Evolutionary conservation across 2,797 vertebrate species (phyloP).

Genomic region (Leptodactylus fallax): DNA sequence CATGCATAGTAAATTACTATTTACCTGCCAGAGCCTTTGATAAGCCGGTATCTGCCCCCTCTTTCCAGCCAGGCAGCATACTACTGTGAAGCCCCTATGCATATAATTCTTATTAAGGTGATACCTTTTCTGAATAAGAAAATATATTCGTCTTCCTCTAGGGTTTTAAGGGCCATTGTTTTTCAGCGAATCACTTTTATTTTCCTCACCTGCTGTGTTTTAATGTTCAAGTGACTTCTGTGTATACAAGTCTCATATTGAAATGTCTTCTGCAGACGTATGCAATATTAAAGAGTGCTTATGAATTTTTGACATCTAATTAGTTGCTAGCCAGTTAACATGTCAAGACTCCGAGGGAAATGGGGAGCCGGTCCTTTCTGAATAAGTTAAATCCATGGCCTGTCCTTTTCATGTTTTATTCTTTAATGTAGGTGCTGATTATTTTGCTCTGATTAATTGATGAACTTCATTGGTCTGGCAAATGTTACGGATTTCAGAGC

Average conservation of each 20-base stretch:
- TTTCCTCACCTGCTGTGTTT: constrained; percentile 83
- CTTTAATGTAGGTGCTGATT: constrained; percentile 97
- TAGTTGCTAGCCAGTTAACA: constrained; percentile 98
- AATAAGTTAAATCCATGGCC: constrained; percentile 88
- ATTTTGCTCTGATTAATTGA: constrained; percentile 98
- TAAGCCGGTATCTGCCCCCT: constrained; percentile 80
- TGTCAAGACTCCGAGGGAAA: constrained; percentile 91
- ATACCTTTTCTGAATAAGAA: constrained; percentile 86
- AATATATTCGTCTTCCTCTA: constrained; percentile 83
- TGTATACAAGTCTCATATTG: constrained; percentile 97
- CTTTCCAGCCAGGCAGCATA: constrained; percentile 74
- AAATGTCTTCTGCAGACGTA: constrained; percentile 96
- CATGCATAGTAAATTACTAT: constrained; percentile 91
- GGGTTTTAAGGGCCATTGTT: constrained; percentile 89
- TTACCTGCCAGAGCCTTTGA: constrained; percentile 89
- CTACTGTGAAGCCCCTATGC: constrained; percentile 75
- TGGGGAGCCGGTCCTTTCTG: constrained; percentile 88
- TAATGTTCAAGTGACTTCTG: constrained; percentile 88
- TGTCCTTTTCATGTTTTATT: constrained; percentile 92
- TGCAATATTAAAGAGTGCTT: constrained; percentile 99
- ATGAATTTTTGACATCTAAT: constrained; percentile 99
- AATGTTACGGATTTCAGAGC: constrained; percentile 78
- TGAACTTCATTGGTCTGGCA: constrained; percentile 84
- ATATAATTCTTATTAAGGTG: constrained; percentile 86
- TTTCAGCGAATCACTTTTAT: constrained; percentile 81